Evolutionary conservation across 2,797 vertebrate genomes (phyloP).

Genomic region (Gila robusta): DNA sequence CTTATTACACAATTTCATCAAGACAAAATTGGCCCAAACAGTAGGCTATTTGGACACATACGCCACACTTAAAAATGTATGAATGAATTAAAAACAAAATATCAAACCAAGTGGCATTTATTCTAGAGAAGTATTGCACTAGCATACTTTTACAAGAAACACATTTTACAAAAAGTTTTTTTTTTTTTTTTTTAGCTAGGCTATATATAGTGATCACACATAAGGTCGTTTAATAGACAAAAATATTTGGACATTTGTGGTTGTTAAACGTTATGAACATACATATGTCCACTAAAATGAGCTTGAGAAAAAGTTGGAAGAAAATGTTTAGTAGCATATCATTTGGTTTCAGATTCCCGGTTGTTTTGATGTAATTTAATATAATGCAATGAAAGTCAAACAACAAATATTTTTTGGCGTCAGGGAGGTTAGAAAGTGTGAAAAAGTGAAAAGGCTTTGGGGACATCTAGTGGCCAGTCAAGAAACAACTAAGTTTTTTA

Average conservation of each 20-base stretch:
- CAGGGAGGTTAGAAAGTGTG: background rate
- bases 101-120: background rate
- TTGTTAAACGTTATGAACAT: background rate
- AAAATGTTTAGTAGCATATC: background rate
- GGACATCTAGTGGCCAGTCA: slow-evolving; percentile 8
- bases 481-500: background rate
- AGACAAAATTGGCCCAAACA: background rate
- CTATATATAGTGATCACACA: background rate
- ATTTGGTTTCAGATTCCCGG: background rate
- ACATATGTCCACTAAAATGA: background rate
- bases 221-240: too few species aligned
- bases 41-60: background rate
- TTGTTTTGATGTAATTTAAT: background rate
- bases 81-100: background rate
- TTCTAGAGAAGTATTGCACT: background rate
- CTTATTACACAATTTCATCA: background rate
- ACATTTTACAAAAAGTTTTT: background rate
- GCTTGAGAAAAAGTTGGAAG: background rate
- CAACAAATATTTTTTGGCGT: background rate
- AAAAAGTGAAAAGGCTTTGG: background rate
- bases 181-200: too few species aligned
- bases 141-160: background rate
- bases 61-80: background rate
- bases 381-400: background rate
- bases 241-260: background rate